Evolutionary conservation across 53 echinoderm and acorn worm species (phyloP).

Genomic region (Holothuria leucospilota): DNA sequence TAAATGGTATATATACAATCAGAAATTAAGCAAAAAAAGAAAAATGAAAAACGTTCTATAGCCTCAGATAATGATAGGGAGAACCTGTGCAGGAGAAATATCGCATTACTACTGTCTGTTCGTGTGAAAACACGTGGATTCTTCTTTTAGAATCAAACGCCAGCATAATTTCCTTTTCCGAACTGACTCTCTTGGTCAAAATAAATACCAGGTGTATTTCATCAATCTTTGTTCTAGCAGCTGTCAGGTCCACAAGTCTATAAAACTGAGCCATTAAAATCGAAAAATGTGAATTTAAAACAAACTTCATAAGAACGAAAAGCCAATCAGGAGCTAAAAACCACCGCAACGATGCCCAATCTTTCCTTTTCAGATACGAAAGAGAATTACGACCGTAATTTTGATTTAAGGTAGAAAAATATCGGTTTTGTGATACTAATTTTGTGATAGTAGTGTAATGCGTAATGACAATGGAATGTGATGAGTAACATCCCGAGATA

Average conservation of each 20-base stretch:
- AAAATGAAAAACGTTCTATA: too few relatives aligned
- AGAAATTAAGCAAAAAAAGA: too few relatives aligned
- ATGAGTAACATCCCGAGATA: slow-evolving; percentile 20
- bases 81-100: too few relatives aligned
- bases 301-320: slow-evolving; percentile 11
- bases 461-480: slow-evolving; percentile 34
- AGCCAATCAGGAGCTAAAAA: too few relatives aligned
- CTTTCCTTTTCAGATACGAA: background rate
- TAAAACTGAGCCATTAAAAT: slow-evolving; percentile 28
- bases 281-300: slow-evolving; percentile 4
- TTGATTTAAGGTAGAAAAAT: slow-evolving; percentile 32
- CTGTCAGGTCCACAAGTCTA: slow-evolving; percentile 15
- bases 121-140: too few relatives aligned
- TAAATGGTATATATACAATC: too few relatives aligned
- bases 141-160: too few relatives aligned
- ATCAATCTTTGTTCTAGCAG: slow-evolving; percentile 17
- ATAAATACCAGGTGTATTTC: slow-evolving; percentile 18
- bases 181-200: too few relatives aligned
- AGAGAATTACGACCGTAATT: slow-evolving; percentile 30
- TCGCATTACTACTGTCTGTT: too few relatives aligned
- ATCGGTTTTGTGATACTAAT: slow-evolving; percentile 1
- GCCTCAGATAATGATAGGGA: too few relatives aligned
- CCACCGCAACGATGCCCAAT: too few relatives aligned
- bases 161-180: too few relatives aligned
- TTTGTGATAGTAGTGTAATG: background rate